Conservation (phyloP, 2,797 vertebrate species). For the Polyboroides typus region DNA sequence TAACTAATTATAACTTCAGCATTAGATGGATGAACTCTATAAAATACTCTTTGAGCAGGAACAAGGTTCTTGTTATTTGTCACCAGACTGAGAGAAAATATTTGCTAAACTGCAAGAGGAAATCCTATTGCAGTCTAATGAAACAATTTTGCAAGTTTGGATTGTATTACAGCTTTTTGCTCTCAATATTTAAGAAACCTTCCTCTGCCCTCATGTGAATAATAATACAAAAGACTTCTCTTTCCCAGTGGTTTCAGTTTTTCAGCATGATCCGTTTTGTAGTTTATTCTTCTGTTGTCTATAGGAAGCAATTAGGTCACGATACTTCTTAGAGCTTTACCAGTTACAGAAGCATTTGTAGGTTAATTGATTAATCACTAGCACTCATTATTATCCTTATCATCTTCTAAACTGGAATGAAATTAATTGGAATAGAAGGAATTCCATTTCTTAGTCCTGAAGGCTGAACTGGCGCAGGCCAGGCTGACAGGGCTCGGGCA, state of each 20-base stretch:
- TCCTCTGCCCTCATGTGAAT: not conserved
- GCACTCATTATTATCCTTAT: not conserved
- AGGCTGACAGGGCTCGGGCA: accelerated
- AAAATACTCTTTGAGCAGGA: not conserved
- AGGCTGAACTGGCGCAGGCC: not conserved
- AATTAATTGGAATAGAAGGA: not conserved
- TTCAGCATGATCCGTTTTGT: not conserved
- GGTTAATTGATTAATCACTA: not conserved
- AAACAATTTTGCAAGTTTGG: not conserved
- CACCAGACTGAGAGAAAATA: not conserved
- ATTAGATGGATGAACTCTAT: not conserved
- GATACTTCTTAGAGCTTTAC: not conserved
- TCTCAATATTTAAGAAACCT: not conserved
- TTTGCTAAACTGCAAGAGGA: not conserved
- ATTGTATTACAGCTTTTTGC: not conserved
- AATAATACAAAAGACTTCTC: not conserved
- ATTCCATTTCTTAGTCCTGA: not conserved
- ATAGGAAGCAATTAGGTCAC: not conserved
- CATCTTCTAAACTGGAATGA: not conserved
- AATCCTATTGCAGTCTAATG: not conserved
- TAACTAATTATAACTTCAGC: not conserved
- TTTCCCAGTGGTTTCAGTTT: not conserved
- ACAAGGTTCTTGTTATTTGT: not conserved
- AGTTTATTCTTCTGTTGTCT: not conserved
- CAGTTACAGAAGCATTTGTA: not conserved